phyloP scores from a whole-genome alignment of 2,888 invertebrate species.

The Sepiola atlantica region DNA sequence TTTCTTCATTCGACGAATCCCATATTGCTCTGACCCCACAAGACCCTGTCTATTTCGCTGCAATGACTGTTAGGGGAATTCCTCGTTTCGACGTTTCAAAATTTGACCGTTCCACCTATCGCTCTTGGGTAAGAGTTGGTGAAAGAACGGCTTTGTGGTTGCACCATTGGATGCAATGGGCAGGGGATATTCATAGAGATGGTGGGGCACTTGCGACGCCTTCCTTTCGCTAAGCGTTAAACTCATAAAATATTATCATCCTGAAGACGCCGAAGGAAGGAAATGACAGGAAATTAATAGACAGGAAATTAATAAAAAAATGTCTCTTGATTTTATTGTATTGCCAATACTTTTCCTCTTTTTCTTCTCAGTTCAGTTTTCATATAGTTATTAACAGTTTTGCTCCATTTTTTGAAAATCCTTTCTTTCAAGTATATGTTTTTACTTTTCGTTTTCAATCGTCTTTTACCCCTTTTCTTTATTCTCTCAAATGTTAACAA shows the following conservation, averaged over 20 bases:
- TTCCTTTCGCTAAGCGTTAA: not conserved
- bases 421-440: too few species aligned
- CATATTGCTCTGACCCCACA: not conserved
- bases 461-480: too few species aligned
- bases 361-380: too few species aligned
- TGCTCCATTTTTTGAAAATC: too few species aligned
- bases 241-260: constrained; percentile 32
- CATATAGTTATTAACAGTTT: too few species aligned
- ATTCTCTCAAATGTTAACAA: too few species aligned
- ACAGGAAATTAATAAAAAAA: too few species aligned
- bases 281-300: not conserved
- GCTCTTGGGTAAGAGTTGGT: not conserved
- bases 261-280: not conserved
- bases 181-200: not conserved
- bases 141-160: not conserved
- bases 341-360: too few species aligned
- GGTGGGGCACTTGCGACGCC: not conserved
- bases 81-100: not conserved
- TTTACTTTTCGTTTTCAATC: too few species aligned
- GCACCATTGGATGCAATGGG: not conserved
- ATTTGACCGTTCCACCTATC: not conserved
- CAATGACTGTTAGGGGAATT: not conserved
- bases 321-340: too few species aligned
- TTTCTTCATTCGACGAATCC: not conserved
- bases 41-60: constrained; percentile 1